Evolutionary conservation across 2,113 vertebrate species (phyloP), one percentile per base, ranked within the genome.

Genomic region (Psittacula cyanocephala): DNA sequence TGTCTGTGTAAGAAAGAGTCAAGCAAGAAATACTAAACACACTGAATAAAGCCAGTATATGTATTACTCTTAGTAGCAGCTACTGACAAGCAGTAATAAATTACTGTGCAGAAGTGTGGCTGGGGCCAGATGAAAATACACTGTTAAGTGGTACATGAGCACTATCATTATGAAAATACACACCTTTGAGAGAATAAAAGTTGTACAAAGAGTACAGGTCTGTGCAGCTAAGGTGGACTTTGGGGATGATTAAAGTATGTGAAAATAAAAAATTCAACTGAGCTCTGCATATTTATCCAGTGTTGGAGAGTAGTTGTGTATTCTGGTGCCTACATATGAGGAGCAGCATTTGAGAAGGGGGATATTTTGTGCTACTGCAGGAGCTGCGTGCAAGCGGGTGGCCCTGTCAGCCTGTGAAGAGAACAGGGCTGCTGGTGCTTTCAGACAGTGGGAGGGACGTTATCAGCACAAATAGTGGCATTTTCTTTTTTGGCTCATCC

Each of bases 71-170:
- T 68, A 86, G 92, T 64, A 91, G 86, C 90, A 94, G 79, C 69
- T 62, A 18, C 68, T 94, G 88, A 96, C 90, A 95, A 52, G 88
- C 65, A 49, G 52, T 90, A 92, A 93, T 94, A 96, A 94, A 86
- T 96, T 94, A 82, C 31, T 52, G 55, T 81, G 94, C 80, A 43
- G 55, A 52, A 92, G 47, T 27, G 79, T 74, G 64, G 65, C 90
- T 89, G 72, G 72, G 86, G 86, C 92, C 86, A 93, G 90, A 93
- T 88, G 96, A 94, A 96, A 96, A 94, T 95, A 92, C 46, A 81
- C 92, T 93, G 79, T 49, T 95, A 92, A 96, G 90, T 92, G 77
- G 76, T 92, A 86, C 63, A 69, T 71, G 71, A 93, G 88, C 86
- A 63, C 82, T 53, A 18, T 86, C 90, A 65, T 97, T 96, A 96